phyloP scores from a whole-genome alignment of 2,888 invertebrate genomes.

The Ophion obscuratus region DNA sequence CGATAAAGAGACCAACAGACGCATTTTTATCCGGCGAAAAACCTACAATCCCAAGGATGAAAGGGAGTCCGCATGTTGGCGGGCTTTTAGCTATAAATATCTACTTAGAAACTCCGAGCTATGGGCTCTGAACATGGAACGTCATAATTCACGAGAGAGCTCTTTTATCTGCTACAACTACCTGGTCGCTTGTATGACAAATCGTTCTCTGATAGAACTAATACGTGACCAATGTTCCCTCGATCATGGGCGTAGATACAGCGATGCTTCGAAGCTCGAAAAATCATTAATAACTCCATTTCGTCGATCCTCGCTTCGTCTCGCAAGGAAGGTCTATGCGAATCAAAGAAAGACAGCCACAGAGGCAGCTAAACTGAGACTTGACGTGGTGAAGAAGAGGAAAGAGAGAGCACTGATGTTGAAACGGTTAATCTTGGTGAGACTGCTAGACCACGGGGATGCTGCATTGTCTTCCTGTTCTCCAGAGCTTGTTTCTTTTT shows the following conservation, averaged over 20 bases:
- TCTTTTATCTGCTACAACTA: slow-evolving; percentile 11
- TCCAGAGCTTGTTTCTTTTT: background rate
- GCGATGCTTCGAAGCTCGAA: slow-evolving; percentile 22
- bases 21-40: background rate
- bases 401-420: background rate
- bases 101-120: background rate
- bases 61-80: background rate
- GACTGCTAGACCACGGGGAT: slow-evolving; percentile 3
- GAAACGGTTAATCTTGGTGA: background rate
- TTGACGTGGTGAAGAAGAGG: background rate
- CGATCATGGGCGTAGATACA: slow-evolving; percentile 22
- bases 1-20: background rate
- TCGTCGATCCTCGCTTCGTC: slow-evolving; percentile 29
- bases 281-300: slow-evolving; percentile 47
- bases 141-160: slow-evolving; percentile 21
- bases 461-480: slow-evolving; percentile 17
- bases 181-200: slow-evolving; percentile 38
- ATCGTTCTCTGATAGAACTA: slow-evolving; percentile 34
- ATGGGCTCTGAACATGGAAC: slow-evolving; percentile 1
- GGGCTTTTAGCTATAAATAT: background rate
- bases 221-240: slow-evolving; percentile 36
- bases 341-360: background rate
- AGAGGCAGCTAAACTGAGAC: background rate
- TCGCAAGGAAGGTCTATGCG: background rate
- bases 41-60: background rate